Percentiles rank a stretch among this genome's conserved stretches.
Evolutionary conservation across 30 jellyfish, hydroid and myxozoan genomes (phyloP).

Genomic region (Sanderia malayensis): DNA sequence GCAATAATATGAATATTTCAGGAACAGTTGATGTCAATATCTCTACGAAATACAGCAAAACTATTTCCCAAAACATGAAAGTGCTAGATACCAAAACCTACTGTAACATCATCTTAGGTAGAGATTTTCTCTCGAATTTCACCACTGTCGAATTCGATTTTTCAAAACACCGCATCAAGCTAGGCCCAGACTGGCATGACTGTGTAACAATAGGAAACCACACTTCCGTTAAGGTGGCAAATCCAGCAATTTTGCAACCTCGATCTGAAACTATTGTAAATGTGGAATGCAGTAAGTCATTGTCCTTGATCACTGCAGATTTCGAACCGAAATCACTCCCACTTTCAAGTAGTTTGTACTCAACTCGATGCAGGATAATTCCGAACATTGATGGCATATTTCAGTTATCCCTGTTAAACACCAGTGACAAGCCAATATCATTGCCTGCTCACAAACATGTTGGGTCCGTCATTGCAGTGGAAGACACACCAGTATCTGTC

Average conservation of each 20-base stretch:
- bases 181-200: slow-evolving; percentile 23
- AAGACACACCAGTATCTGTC: background rate
- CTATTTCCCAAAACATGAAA: no score
- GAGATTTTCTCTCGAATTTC: no score
- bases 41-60: no score
- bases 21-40: no score
- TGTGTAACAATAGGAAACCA: slow-evolving; percentile 11
- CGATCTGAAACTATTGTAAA: slow-evolving; percentile 33
- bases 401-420: slow-evolving; percentile 32
- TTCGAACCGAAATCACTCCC: slow-evolving; percentile 17
- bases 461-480: slow-evolving; percentile 15
- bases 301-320: no score
- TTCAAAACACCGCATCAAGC: slow-evolving; percentile 4
- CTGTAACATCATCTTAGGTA: no score
- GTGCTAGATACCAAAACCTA: no score
- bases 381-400: slow-evolving; percentile 34
- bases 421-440: slow-evolving; percentile 6
- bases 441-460: slow-evolving; percentile 10
- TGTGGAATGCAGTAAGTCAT: slow-evolving; percentile 22
- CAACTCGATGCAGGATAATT: slow-evolving; percentile 38
- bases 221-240: background rate
- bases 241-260: background rate
- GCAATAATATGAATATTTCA: slow-evolving; percentile 25
- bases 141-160: background rate
- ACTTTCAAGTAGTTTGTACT: slow-evolving; percentile 14